Evolutionary conservation across 2,113 vertebrate genomes (phyloP).

Genomic region (Phylloscopus trochiloides): DNA sequence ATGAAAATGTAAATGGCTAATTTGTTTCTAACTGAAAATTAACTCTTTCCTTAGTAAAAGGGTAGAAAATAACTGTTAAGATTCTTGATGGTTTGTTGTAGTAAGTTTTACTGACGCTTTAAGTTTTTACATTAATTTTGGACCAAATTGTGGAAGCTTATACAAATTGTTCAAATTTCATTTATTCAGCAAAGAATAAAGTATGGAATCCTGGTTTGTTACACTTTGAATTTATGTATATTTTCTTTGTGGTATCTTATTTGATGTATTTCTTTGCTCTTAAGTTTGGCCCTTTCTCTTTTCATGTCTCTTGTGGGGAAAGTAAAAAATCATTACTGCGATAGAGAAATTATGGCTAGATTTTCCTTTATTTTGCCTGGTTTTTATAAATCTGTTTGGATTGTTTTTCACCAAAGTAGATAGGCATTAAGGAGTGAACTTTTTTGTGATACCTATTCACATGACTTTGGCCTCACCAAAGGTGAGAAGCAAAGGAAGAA

Average conservation of each 20-base stretch:
- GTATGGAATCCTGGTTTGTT: background rate
- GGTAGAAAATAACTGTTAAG: constrained; percentile 64
- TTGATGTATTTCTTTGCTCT: background rate
- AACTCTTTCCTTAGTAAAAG: constrained; percentile 90
- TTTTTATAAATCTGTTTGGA: background rate
- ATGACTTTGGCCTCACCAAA: constrained; percentile 2
- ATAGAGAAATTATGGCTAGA: background rate
- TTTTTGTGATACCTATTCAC: background rate
- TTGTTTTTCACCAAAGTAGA: background rate
- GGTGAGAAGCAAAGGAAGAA: background rate
- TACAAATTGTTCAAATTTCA: background rate
- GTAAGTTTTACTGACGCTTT: constrained; percentile 15
- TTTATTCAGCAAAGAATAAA: background rate
- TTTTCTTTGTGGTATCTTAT: background rate
- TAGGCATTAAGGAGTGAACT: background rate
- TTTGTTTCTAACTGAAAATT: constrained; percentile 91
- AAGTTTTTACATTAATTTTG: background rate
- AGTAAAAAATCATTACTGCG: background rate
- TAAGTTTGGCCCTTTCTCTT: background rate
- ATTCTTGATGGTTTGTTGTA: constrained; percentile 5
- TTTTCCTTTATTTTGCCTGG: background rate
- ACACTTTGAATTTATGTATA: background rate
- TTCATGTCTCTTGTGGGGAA: background rate
- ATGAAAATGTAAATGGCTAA: constrained; percentile 95
- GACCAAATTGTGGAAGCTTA: background rate